Evolutionary conservation across 2,113 vertebrate species (phyloP), one percentile per base, ranked within the genome.

Genomic region (Oncorhynchus keta): DNA sequence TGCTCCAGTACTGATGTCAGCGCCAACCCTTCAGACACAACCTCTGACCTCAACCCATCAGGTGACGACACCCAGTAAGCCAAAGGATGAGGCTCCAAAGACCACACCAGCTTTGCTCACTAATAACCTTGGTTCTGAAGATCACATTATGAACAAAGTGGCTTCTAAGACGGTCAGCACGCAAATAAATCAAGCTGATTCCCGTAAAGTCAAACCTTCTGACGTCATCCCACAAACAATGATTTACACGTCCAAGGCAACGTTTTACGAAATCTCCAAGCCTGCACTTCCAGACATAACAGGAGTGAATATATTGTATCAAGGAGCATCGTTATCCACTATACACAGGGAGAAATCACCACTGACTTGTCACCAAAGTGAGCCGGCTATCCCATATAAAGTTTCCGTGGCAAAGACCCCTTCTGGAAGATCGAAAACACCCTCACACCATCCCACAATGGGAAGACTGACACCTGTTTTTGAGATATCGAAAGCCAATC

Each of bases 211-310:
- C 18, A 74, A 79, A 11, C 85, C 12, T 49, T 49, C 73, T 32
- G 84, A 89, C 9, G 11, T 75, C 18, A 0, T 20, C 59, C 74
- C 39, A 39, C 84, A 81, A 80, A 79, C 76, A 45, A 89, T 68
- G 72, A 86, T 90, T 61, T 90, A 90, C 66, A 92, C 84, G 70
- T 90, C 92, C 69, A 92, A 89, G 73, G 86, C 88, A 70, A 90
- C 84, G 16, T 91, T 93, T 82, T 90, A 92, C 79, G 90, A 93
- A 70, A 84, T 91, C 72, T 88, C 90, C 14, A 93, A 90, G 76
- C 88, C 76, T 5, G 86, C 85, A 49, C 76, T 87, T 5, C 88
- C 87, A 71, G 89, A 93, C 26, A 72, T 86, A 0, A 79, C 82
- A 26, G 39, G 16, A 6, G 39, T 78, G 35, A 87, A 80, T 62